Percentiles rank a stretch among this genome's conserved stretches.
Evolutionary conservation across 2,888 invertebrate genomes (phyloP).

Genomic region (Caenorhabditis uteleia): DNA sequence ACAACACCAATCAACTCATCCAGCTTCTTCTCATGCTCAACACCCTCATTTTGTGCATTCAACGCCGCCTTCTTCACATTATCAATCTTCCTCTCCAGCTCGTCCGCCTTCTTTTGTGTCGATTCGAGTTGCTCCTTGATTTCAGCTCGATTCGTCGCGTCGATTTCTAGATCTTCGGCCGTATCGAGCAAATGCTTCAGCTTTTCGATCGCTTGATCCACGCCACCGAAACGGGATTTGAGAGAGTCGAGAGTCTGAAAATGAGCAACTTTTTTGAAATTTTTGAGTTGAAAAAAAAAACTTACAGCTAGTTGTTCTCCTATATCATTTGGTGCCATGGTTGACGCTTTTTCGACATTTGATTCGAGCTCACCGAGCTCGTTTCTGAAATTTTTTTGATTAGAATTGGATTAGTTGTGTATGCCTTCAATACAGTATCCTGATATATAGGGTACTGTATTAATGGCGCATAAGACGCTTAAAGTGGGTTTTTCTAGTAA

Average conservation of each 20-base stretch:
- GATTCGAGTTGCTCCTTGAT: constrained; percentile 41
- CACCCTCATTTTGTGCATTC: constrained; percentile 40
- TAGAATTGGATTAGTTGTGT: neutral
- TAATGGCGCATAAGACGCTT: no score
- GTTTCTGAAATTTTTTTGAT: no score
- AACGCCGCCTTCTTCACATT: constrained; percentile 47
- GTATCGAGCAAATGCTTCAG: constrained; percentile 16
- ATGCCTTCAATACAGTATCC: no score
- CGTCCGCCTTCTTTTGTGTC: constrained; percentile 41
- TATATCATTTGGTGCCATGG: constrained; percentile 33
- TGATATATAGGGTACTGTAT: no score
- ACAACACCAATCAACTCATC: constrained; percentile 38
- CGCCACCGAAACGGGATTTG: constrained; percentile 30
- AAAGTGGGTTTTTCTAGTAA: no score
- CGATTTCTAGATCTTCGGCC: constrained; percentile 36
- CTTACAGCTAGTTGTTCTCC: constrained; percentile 43
- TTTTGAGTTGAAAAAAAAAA: no score
- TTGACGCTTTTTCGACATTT: constrained; percentile 40
- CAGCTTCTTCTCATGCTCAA: constrained; percentile 43
- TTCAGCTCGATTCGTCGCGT: constrained; percentile 43
- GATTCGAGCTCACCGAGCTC: constrained; percentile 47
- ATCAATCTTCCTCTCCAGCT: constrained; percentile 48
- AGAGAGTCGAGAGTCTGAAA: constrained; percentile 25
- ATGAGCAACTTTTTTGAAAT: no score
- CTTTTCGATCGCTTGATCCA: constrained; percentile 22